Percentiles rank a stretch among this genome's conserved stretches.
Evolutionary conservation across 2,113 vertebrate species (phyloP).

Genomic region (Malurus cyaneus): DNA sequence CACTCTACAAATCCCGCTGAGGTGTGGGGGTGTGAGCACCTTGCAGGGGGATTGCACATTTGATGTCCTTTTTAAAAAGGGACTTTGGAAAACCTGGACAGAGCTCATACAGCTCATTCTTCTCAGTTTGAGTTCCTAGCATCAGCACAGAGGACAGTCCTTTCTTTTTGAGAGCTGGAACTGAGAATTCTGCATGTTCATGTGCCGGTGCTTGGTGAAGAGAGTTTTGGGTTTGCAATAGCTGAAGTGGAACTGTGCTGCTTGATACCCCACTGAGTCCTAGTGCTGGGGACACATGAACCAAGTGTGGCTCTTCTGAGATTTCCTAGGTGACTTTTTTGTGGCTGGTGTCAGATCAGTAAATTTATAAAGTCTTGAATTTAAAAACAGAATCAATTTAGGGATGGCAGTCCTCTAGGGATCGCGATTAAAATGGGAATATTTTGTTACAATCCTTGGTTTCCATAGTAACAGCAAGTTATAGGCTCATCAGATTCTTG

Average conservation of each 20-base stretch:
- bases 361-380: neutral
- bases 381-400: neutral
- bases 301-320: neutral
- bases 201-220: neutral
- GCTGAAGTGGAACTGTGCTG: neutral
- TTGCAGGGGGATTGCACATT: neutral
- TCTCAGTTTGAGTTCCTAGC: neutral
- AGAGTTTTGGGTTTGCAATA: neutral
- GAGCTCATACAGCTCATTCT: rapidly evolving
- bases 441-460: conserved; percentile 29
- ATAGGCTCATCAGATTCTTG: neutral
- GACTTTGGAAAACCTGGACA: neutral
- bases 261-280: rapidly evolving
- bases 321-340: neutral
- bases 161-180: neutral
- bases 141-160: neutral
- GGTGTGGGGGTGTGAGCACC: neutral
- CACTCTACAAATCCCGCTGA: neutral
- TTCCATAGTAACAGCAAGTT: conserved; percentile 51
- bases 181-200: rapidly evolving
- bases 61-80: neutral
- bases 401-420: neutral
- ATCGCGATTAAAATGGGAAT: neutral
- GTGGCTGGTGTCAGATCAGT: neutral
- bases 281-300: rapidly evolving